Evolutionary conservation across 2,797 vertebrate genomes (phyloP).

Genomic region (Allochrocebus solatus): DNA sequence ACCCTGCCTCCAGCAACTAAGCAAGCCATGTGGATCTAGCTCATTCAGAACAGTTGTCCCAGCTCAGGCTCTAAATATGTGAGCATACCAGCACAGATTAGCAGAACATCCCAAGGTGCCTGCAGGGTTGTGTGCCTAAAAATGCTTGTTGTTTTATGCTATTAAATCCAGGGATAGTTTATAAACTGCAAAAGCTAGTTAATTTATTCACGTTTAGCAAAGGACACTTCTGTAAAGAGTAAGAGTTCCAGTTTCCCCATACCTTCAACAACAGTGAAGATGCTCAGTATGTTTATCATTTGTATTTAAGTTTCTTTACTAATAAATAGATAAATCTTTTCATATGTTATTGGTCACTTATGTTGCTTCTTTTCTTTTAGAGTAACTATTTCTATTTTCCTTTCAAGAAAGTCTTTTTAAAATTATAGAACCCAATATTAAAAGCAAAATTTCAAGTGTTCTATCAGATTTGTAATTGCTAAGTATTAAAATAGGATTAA

Average conservation of each 20-base stretch:
- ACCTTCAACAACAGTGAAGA: neutral
- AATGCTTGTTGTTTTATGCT: neutral
- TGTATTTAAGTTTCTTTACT: neutral
- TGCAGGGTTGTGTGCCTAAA: neutral
- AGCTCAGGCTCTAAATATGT: neutral
- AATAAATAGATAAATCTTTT: neutral
- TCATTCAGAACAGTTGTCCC: neutral
- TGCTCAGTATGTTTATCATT: neutral
- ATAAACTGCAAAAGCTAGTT: neutral
- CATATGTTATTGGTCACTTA: neutral
- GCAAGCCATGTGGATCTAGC: neutral
- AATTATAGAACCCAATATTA: neutral
- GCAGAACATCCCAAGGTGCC: neutral
- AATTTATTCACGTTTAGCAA: neutral
- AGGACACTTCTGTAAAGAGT: neutral
- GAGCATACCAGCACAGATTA: neutral
- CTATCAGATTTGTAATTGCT: neutral
- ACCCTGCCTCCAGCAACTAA: neutral
- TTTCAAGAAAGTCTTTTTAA: neutral
- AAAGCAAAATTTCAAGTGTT: neutral
- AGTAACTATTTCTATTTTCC: neutral
- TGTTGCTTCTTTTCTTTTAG: neutral
- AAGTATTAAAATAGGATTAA: neutral
- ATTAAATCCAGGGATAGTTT: neutral
- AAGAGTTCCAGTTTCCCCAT: neutral